Evolutionary conservation across 2,888 invertebrate species (phyloP), one percentile per base, ranked within the genome.

Genomic region (Agrotis ipsilon): DNA sequence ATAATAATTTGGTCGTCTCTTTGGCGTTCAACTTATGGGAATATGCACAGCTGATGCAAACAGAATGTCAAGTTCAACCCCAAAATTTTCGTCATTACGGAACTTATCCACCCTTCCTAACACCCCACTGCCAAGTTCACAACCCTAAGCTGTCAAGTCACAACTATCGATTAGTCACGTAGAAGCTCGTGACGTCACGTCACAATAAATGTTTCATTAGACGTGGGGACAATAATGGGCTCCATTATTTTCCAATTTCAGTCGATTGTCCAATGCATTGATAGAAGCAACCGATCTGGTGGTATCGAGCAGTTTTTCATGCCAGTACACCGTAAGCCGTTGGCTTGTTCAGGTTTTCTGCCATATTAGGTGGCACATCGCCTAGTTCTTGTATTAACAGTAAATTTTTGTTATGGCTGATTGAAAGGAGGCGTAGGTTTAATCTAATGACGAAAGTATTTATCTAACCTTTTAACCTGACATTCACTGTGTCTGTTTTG

Each of bases 171-270:
- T 92, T 80, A 69, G 71, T 68, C 80, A 78, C 80, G 83, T 82
- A 69, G 66, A 80, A 81, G 79, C 75, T 78, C 67, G 72, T 91
- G 93, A 92, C 94, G 93, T 94, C 93, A 92, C 65, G 39, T 51
- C 65, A 73, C 88, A 61, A 75, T 93, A 89, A 88, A 94, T 92
- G 89, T 93, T 94, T 92, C 90, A 94, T 92, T 83, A 87, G 80
- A 71, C 80, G 69, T 72, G 76, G 81, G 86, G 82, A 90, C 91
- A 91, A 86, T 88, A 88, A 90, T 89, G 87, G 83, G 67, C 76
- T 64, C 91, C 78, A 93, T 94, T 93, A 93, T 92, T 92, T 91
- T 91, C 91, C 90, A 92, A 92, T 94, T 93, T 89, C 81, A 89
- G 88, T 84, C 83, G 84, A 85, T 87, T 86, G 84, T 87, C 81